A percentile compares a stretch with the other conserved stretches of the same genome.
phyloP scores from a whole-genome alignment of 1,140 invertebrate species.

The Drosophila miranda region DNA sequence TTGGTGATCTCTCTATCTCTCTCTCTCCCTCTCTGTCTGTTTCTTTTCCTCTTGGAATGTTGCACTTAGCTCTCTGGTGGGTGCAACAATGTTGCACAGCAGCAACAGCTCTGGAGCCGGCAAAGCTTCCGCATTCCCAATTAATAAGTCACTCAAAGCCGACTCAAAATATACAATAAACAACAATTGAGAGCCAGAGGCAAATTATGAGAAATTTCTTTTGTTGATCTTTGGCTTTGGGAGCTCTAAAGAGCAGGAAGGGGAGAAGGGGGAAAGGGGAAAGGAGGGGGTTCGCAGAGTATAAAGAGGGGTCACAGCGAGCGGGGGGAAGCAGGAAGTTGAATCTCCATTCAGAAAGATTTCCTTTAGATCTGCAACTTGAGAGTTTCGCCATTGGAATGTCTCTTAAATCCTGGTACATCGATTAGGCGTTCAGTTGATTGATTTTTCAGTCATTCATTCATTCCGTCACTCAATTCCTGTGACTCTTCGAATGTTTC shows the following conservation, averaged over 20 bases:
- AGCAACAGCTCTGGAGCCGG: conserved; percentile 4
- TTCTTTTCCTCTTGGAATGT: conserved; percentile 36
- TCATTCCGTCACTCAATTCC: no score
- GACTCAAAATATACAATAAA: conserved; percentile 37
- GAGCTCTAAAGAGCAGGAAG: not conserved
- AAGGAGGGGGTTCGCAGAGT: no score
- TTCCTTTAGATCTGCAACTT: no score
- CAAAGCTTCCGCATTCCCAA: conserved; percentile 59
- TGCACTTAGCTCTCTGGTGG: conserved; percentile 44
- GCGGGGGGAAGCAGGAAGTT: no score
- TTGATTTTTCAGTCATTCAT: no score
- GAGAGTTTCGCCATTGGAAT: no score
- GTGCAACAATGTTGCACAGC: conserved; percentile 47
- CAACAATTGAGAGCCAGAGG: conserved; percentile 17
- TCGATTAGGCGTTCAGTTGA: no score
- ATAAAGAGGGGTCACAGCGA: no score
- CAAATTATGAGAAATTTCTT: conserved; percentile 17
- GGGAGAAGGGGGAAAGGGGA: not conserved
- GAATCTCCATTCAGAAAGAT: no score
- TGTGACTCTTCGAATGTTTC: no score
- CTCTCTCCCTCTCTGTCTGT: no score
- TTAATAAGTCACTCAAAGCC: conserved; percentile 58
- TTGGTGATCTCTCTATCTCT: conserved; percentile 15
- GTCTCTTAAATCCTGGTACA: no score
- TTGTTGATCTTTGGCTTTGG: conserved; percentile 31